Base-by-base conservation (phyloP, 2,888 invertebrate genomes). In the Mylabris sibirica region DNA sequence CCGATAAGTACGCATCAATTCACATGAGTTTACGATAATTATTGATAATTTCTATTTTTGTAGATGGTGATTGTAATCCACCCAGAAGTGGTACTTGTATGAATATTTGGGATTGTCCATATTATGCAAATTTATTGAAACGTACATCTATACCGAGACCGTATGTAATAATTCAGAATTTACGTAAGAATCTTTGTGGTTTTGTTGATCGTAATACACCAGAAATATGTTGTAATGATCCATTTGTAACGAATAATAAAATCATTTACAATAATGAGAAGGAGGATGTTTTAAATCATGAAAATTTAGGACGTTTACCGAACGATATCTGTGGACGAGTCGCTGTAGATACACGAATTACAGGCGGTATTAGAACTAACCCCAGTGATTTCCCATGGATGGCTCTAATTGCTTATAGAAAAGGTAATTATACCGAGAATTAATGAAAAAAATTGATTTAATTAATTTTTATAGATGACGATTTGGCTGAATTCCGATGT, bases 311-410 rank as follows among this genome's bases (percentile, higher is more conserved):
- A 24, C 73, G 86, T 11, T 71, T 88, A 35, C 81, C 82, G 0
- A 62, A 71, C 20, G 79, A 85, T n/a, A 75, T 81, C 0, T 93
- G 93, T 76, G 93, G 93, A 0, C 82, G 82, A 0, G 83, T 89
- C n/a, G 84, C 85, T 2, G 82, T 85, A 8, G 85, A 87, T 59
- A 75, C 71, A 6, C 88, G 89, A 75, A 89, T 93, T 60, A 84
- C 88, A 41, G 87, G 88, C 2, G 93, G 93, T 0, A 86, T 88
- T 24, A 84, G 85, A 68, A 89, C 92, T 0, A 82, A 81, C 0
- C 80, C 91, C 2, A 88, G 86, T 34, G 91, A 93, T 76, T 92
- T 89, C 84, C 93, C 93, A 0, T 94, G 93, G 93, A 91, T 93
- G 92, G 92, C 90, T 0, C 83, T 93, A 2, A 82, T 93, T 22